phyloP scores from a whole-genome alignment of 2,113 vertebrate genomes.

The Myrmecophaga tridactyla region DNA sequence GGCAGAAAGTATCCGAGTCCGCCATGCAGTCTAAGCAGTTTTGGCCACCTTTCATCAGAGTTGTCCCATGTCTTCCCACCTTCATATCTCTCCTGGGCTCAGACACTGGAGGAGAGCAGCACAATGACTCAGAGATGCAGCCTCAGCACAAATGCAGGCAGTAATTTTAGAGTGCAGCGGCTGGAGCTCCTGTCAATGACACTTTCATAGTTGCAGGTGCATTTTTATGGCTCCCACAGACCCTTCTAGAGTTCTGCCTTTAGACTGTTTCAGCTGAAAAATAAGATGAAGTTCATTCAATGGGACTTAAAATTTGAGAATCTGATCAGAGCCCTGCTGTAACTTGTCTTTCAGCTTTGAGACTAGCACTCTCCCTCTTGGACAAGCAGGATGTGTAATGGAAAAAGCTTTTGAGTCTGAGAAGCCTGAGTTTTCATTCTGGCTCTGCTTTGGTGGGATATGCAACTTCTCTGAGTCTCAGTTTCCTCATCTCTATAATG shows the following conservation, averaged over 20 bases:
- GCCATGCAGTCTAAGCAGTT: background rate
- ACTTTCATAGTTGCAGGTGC: background rate
- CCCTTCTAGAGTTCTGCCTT: background rate
- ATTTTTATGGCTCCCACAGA: no score
- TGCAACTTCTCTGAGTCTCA: background rate
- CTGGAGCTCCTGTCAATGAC: background rate
- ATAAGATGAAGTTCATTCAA: background rate
- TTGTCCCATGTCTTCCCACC: background rate
- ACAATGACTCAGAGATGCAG: background rate
- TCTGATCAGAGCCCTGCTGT: background rate
- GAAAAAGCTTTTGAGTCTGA: background rate
- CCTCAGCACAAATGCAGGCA: background rate
- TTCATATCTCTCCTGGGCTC: accelerated
- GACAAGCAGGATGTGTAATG: background rate
- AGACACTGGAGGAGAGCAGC: background rate
- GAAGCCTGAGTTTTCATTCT: background rate
- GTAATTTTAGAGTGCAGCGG: background rate
- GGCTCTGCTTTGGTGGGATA: background rate
- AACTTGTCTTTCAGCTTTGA: background rate
- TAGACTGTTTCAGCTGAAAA: background rate
- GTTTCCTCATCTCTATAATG: background rate
- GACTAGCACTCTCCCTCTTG: background rate
- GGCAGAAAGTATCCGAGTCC: no score
- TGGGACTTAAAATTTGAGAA: background rate
- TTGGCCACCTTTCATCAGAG: background rate